These are phyloP conservation scores for Sinosuthora webbiana DNA, from an alignment of 2,113 vertebrate genomes.

Conservation along the genomic window DNA sequence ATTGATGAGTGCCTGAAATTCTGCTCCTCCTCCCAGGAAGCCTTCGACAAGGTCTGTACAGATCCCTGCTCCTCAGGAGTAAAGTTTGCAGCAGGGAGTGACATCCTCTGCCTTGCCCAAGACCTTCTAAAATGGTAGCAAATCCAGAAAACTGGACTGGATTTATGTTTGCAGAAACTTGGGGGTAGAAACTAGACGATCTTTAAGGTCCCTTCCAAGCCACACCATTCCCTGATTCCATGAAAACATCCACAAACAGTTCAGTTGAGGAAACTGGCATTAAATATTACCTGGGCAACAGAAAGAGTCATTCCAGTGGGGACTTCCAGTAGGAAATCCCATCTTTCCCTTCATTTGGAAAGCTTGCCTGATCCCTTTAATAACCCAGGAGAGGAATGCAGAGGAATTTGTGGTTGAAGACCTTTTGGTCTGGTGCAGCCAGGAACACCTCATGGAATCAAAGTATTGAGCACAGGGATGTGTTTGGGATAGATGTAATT, in stretches of 20 bases:
- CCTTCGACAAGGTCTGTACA: conserved; percentile 85
- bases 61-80: neutral
- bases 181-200: neutral
- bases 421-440: neutral
- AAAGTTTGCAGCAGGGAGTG: neutral
- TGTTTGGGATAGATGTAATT: neutral
- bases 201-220: neutral
- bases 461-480: neutral
- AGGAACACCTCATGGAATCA: neutral
- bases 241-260: neutral
- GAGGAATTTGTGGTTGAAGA: neutral
- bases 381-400: neutral
- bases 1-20: conserved; percentile 94
- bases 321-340: neutral
- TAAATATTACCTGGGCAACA: neutral
- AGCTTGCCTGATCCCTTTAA: neutral
- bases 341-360: neutral
- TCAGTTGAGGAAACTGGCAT: neutral
- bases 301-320: neutral
- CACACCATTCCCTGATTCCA: neutral
- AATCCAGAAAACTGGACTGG: neutral
- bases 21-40: conserved; percentile 81
- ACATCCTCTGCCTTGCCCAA: neutral
- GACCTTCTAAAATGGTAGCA: neutral
- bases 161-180: neutral